These are phyloP conservation scores for Epinephelus cyanopodus DNA, from an alignment of 2,113 vertebrate genomes.

Conservation along the genomic window DNA sequence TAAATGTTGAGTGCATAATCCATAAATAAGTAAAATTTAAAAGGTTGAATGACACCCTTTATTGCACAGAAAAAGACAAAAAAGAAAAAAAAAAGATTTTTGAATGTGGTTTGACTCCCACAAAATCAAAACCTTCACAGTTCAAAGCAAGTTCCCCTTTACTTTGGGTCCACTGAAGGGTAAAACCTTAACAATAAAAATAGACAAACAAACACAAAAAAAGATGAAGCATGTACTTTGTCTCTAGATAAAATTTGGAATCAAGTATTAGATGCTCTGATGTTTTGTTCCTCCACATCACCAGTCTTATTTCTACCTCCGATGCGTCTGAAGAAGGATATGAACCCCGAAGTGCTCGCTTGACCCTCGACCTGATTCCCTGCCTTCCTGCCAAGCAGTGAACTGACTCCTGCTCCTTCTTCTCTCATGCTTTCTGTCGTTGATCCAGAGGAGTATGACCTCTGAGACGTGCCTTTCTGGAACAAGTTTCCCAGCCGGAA, in stretches of 20 bases:
- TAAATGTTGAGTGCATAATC: background rate
- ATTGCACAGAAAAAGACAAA: conserved; percentile 60
- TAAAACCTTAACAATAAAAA: conserved; percentile 43
- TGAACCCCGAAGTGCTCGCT: conserved; percentile 65
- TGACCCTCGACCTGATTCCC: conserved; percentile 43
- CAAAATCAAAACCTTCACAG: conserved; percentile 45
- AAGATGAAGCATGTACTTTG: background rate
- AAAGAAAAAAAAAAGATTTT: conserved; percentile 40
- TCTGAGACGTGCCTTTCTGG: conserved; percentile 57
- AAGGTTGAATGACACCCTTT: conserved; percentile 56
- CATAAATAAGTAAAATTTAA: background rate
- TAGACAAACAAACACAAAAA: conserved; percentile 23
- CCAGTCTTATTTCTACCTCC: conserved; percentile 68
- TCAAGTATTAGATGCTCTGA: conserved; percentile 37
- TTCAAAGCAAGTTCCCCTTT: conserved; percentile 80
- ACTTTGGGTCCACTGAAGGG: conserved; percentile 56
- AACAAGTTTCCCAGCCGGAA: conserved; percentile 75
- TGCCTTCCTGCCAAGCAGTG: background rate
- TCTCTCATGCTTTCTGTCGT: conserved; percentile 20
- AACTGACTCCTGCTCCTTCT: background rate
- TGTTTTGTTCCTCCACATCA: conserved; percentile 60
- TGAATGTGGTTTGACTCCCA: conserved; percentile 35
- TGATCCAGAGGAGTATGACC: conserved; percentile 64
- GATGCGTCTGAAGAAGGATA: conserved; percentile 82
- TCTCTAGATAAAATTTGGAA: conserved; percentile 17